Conservation (phyloP, 1,140 invertebrate species). For the Drosophila varians region DNA sequence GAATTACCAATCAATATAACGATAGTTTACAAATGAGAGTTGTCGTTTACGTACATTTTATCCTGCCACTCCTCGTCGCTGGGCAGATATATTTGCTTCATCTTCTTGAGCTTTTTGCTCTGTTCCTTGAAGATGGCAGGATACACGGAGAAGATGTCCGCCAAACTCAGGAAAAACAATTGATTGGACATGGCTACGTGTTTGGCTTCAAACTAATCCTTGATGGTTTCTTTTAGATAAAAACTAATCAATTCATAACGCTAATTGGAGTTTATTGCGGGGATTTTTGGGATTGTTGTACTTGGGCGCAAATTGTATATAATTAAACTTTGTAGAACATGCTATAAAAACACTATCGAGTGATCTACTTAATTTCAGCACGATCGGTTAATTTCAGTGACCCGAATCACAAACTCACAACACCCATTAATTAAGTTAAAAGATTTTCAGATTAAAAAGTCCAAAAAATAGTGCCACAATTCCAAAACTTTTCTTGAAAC, state of each 20-base stretch:
- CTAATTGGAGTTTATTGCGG: not conserved
- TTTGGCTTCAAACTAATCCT: not conserved
- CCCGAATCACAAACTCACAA: not conserved
- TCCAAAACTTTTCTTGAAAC: not conserved
- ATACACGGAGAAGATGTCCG: constrained; percentile 83
- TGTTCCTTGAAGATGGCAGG: constrained; percentile 80
- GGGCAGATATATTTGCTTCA: constrained; percentile 85
- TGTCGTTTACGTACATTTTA: constrained; percentile 84
- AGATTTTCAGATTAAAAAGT: not conserved
- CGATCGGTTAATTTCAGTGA: not conserved
- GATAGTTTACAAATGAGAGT: not conserved
- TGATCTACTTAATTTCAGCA: constrained; percentile 1
- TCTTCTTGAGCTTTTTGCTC: constrained; percentile 57
- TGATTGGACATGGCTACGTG: constrained; percentile 67
- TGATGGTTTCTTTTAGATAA: too few relatives aligned
- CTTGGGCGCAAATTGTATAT: not conserved
- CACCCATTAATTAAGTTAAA: not conserved
- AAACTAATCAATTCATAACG: too few relatives aligned
- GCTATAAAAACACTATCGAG: not conserved
- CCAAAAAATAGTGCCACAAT: not conserved
- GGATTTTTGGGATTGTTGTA: not conserved
- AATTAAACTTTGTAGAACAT: not conserved
- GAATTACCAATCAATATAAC: too few relatives aligned
- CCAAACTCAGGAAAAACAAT: constrained; percentile 78
- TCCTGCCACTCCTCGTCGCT: constrained; percentile 90